phyloP scores from a whole-genome alignment of 2,797 vertebrate genomes.

The Potorous gilbertii region DNA sequence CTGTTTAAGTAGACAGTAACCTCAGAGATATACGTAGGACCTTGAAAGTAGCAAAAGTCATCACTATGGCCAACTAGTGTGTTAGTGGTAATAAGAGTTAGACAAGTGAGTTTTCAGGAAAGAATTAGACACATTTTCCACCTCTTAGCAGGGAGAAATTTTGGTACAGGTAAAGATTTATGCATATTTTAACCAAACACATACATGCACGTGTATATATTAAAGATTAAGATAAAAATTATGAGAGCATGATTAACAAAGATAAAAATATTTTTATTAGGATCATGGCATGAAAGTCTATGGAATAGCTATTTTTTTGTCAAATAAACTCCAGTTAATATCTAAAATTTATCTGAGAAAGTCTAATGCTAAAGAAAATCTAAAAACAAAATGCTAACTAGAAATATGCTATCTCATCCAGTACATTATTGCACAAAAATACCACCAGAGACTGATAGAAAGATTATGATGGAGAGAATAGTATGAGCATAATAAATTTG shows the following conservation, averaged over 20 bases:
- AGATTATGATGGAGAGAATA: not conserved
- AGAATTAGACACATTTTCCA: not conserved
- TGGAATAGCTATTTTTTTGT: not conserved
- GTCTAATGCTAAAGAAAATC: no score
- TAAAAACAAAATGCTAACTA: not conserved
- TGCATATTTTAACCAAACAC: not conserved
- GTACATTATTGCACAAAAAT: not conserved
- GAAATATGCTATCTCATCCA: not conserved
- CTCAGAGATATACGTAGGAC: not conserved
- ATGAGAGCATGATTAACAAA: not conserved
- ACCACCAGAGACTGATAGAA: not conserved
- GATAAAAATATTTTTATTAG: not conserved
- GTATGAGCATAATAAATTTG: not conserved
- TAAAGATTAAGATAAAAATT: not conserved
- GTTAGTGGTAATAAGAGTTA: not conserved
- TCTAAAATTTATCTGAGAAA: not conserved
- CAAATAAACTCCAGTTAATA: not conserved
- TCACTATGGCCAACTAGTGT: not conserved
- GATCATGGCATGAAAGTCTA: not conserved
- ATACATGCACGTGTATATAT: not conserved
- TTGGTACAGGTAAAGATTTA: not conserved
- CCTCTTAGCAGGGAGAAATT: not conserved
- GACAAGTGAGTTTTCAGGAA: not conserved
- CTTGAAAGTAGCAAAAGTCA: not conserved
- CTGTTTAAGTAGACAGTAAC: not conserved